Base-by-base conservation (phyloP, 2,113 vertebrate genomes). In the Pao palembangensis region DNA sequence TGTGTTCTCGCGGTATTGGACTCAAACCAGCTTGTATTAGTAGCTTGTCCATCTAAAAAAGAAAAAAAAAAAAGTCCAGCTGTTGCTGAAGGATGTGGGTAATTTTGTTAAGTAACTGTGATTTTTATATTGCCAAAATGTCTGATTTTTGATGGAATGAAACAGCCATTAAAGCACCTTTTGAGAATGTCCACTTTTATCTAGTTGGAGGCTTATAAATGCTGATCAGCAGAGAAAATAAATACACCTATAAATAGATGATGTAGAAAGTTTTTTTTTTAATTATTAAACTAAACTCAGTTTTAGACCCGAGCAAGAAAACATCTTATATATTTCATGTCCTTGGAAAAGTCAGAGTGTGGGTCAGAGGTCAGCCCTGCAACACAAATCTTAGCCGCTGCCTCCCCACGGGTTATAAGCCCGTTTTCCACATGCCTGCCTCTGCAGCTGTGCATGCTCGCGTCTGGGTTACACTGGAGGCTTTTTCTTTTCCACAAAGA, bases 351-450 rank as follows among this genome's bases (percentile, higher is more conserved):
- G 71, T 76, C 69, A 64, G 47, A 76, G 51, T 76, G 58, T 74
- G 64, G 69, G 70, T 81, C 63, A 69, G 67, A 74, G 78, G 78
- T 86, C 80, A 69, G 56, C 52, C 59, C 57, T 52, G 59, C 81
- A 79, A 82, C 83, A 85, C 64, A 71, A 51, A 68, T 61, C 64
- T 58, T 16, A 10, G 5, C 66, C 67, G 54, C 60, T 13, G 17
- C 16, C 48, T 17, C 44, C 44, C 14, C 15, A 71, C 71, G 78
- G 70, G 82, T 81, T 71, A 50, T 83, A 80, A 87, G 79, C 79
- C 78, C 70, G 79, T 87, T 89, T 88, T 88, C 82, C 87, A 84
- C 84, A 85, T 84, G 87, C 79, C 76, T 80, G 78, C 81, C 67
- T 78, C 78, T 77, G 75, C 87, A 90, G 86, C 86, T 85, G 85